A percentile compares a stretch with the other conserved stretches of the same genome.
These are phyloP conservation scores for Drosophila sproati DNA, from an alignment of 1,140 invertebrate species.

Conservation along the genomic window DNA sequence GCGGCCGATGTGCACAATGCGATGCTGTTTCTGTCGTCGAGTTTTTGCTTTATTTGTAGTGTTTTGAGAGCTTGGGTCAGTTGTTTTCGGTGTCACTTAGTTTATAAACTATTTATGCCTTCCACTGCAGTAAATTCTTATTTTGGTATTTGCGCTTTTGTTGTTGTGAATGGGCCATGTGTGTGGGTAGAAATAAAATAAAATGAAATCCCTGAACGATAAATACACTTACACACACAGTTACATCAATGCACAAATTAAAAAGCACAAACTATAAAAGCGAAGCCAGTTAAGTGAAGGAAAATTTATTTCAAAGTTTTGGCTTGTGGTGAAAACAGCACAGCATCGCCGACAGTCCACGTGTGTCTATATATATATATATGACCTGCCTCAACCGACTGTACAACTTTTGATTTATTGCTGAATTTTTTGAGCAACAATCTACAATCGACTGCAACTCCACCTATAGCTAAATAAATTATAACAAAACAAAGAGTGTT, in stretches of 20 bases:
- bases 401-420: conserved; percentile 62
- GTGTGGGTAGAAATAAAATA: conserved; percentile 43
- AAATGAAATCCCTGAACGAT: conserved; percentile 44
- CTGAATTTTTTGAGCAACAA: conserved; percentile 34
- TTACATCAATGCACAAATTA: not conserved
- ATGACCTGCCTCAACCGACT: conserved; percentile 17
- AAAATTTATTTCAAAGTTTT: conserved; percentile 60
- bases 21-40: conserved; percentile 41
- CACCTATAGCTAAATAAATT: conserved; percentile 45
- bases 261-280: conserved; percentile 11
- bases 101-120: conserved; percentile 72
- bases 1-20: conserved; percentile 48
- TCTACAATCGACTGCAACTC: conserved; percentile 33
- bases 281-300: conserved; percentile 29
- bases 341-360: conserved; percentile 18
- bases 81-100: conserved; percentile 72
- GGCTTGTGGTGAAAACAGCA: conserved; percentile 10
- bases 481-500: conserved; percentile 51
- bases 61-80: conserved; percentile 70
- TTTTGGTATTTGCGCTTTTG: conserved; percentile 65
- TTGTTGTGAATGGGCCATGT: conserved; percentile 23
- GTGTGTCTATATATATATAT: conserved; percentile 10
- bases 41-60: conserved; percentile 64
- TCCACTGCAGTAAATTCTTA: conserved; percentile 71
- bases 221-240: conserved; percentile 18